Percentiles rank a stretch among this genome's conserved stretches.
These are phyloP conservation scores for Lordiphosa collinella DNA, from an alignment of 1,140 invertebrate species.

Conservation along the genomic window DNA sequence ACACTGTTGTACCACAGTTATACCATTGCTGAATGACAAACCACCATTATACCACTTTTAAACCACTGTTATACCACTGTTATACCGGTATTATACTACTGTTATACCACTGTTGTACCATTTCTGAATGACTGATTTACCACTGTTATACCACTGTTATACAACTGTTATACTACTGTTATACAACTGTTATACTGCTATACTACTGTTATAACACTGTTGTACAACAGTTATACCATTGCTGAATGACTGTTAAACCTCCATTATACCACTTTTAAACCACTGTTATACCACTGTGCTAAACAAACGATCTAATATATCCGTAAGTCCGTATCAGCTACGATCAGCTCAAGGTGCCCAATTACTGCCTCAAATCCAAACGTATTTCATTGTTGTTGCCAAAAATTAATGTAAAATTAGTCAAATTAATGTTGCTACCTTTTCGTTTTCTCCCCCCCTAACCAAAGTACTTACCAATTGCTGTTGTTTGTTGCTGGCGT, in stretches of 20 bases:
- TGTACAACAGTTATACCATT: too few relatives aligned
- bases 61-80: not conserved
- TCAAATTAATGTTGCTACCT: slow-evolving; percentile 26
- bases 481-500: slow-evolving; percentile 49
- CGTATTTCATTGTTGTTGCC: slow-evolving; percentile 38
- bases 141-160: too few relatives aligned
- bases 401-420: slow-evolving; percentile 35
- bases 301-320: not conserved
- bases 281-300: not conserved
- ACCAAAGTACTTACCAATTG: slow-evolving; percentile 20
- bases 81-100: slow-evolving; percentile 2
- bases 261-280: not conserved
- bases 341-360: not conserved
- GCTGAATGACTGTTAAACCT: too few relatives aligned
- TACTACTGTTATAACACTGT: not conserved
- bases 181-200: too few relatives aligned
- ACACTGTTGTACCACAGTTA: not conserved
- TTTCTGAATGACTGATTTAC: too few relatives aligned
- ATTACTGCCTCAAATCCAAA: slow-evolving; percentile 6
- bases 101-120: not conserved
- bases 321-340: not conserved
- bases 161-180: too few relatives aligned
- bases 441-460: not conserved
- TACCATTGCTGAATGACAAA: not conserved
- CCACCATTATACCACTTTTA: not conserved